These are phyloP conservation scores for Emydura subglobosa DNA, from an alignment of 2,113 vertebrate genomes.

Conservation along the genomic window DNA sequence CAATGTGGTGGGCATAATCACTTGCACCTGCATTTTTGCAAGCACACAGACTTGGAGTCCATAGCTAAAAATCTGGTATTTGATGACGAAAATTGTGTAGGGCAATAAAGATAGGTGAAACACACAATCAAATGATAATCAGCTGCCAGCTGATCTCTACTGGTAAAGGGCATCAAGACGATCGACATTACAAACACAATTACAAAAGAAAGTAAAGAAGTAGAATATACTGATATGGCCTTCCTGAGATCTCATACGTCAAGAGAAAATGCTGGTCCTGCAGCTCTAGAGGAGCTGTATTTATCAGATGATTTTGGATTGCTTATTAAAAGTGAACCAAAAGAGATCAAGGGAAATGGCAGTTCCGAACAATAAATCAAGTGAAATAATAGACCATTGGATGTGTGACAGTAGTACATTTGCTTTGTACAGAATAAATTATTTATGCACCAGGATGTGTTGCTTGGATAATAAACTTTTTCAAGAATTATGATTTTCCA, in stretches of 20 bases:
- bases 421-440: neutral
- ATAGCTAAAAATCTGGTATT: neutral
- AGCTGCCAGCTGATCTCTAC: neutral
- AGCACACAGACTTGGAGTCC: neutral
- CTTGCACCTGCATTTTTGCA: neutral
- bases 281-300: neutral
- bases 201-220: constrained; percentile 17
- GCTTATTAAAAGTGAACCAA: neutral
- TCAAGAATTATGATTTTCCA: neutral
- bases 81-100: neutral
- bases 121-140: neutral
- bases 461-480: neutral
- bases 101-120: neutral
- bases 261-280: constrained; percentile 23
- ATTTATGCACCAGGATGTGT: neutral
- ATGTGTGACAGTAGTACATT: neutral
- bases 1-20: neutral
- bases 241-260: neutral
- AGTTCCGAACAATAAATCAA: neutral
- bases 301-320: neutral
- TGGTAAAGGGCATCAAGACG: neutral
- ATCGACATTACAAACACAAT: neutral
- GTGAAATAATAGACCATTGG: neutral
- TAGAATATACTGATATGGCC: neutral
- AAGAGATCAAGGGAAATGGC: neutral